These are phyloP conservation scores for Catocala fraxini DNA, from an alignment of 2,888 invertebrate species.

Conservation along the genomic window DNA sequence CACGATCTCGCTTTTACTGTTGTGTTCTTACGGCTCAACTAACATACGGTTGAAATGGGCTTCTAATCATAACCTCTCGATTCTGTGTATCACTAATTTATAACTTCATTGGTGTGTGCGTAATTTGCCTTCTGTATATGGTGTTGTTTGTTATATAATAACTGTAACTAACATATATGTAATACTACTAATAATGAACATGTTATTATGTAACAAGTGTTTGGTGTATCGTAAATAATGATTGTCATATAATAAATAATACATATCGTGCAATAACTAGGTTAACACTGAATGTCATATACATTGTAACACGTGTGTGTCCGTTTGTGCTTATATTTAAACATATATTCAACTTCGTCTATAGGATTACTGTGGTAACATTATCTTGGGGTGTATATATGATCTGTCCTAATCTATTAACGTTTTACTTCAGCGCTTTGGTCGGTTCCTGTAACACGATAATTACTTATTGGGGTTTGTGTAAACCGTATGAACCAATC, in stretches of 20 bases:
- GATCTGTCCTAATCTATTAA: conserved; percentile 58
- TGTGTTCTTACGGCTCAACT: conserved; percentile 76
- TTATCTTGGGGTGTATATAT: conserved; percentile 44
- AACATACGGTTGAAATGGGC: conserved; percentile 81
- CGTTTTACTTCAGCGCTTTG: conserved; percentile 68
- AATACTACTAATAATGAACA: conserved; percentile 47
- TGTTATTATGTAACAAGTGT: conserved; percentile 73
- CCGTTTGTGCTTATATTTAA: conserved; percentile 45
- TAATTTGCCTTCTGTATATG: conserved; percentile 84
- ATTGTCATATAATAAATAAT: conserved; percentile 44
- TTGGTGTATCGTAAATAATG: conserved; percentile 58
- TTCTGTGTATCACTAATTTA: conserved; percentile 72
- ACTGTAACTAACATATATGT: conserved; percentile 53
- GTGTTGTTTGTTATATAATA: conserved; percentile 74
- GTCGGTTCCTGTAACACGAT: conserved; percentile 71
- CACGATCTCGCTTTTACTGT: conserved; percentile 79
- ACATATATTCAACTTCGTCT: conserved; percentile 48
- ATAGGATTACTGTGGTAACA: conserved; percentile 52
- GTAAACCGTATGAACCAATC: conserved; percentile 83
- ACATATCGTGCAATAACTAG: conserved; percentile 48
- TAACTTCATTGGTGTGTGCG: conserved; percentile 83
- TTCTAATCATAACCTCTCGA: conserved; percentile 67
- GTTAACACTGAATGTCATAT: conserved; percentile 61
- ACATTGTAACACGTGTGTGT: conserved; percentile 56
- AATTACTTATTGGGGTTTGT: conserved; percentile 59